A percentile compares a stretch with the other conserved stretches of the same genome.
Conservation (phyloP, 2,888 invertebrate genomes). For the Trichopoda pennipes region DNA sequence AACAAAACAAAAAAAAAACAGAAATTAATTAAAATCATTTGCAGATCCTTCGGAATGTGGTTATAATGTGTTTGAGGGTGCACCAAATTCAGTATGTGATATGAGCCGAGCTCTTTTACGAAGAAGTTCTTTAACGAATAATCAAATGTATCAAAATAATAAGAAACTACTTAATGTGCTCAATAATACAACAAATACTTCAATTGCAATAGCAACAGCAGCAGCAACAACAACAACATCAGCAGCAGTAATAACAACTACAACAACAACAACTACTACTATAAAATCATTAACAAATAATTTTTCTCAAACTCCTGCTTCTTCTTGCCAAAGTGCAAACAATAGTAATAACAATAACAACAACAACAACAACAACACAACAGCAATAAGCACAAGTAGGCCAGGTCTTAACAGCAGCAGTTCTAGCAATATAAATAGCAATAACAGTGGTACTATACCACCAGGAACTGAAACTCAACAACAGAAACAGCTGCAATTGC, state of each 20-base stretch:
- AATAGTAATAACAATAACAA: constrained; percentile 29
- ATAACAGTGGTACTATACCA: constrained; percentile 3
- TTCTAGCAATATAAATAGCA: constrained; percentile 7
- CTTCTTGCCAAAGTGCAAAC: constrained; percentile 41
- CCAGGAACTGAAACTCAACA: constrained; percentile 17
- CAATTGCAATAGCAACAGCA: constrained; percentile 10
- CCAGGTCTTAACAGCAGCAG: constrained; percentile 12
- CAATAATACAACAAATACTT: constrained; percentile 39
- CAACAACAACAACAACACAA: constrained; percentile 28
- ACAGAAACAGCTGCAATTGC: too few relatives aligned
- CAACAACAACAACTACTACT: constrained; percentile 12
- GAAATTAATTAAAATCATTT: constrained; percentile 19
- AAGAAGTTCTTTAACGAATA: constrained; percentile 65
- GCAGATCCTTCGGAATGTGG: constrained; percentile 81
- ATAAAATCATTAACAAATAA: constrained; percentile 29
- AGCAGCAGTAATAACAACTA: constrained; percentile 4
- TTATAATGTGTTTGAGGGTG: constrained; percentile 78
- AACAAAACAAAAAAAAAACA: neutral
- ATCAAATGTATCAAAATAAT: constrained; percentile 63
- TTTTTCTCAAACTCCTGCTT: constrained; percentile 13
- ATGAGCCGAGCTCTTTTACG: constrained; percentile 78
- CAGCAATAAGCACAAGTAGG: constrained; percentile 19
- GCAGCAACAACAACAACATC: constrained; percentile 9
- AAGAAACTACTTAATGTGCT: constrained; percentile 49
- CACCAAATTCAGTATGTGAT: constrained; percentile 80